Evolutionary conservation across 92 coral and sea anemone species (phyloP), one percentile per base, ranked within the genome.

Genomic region (Chrysogorgia sp.): DNA sequence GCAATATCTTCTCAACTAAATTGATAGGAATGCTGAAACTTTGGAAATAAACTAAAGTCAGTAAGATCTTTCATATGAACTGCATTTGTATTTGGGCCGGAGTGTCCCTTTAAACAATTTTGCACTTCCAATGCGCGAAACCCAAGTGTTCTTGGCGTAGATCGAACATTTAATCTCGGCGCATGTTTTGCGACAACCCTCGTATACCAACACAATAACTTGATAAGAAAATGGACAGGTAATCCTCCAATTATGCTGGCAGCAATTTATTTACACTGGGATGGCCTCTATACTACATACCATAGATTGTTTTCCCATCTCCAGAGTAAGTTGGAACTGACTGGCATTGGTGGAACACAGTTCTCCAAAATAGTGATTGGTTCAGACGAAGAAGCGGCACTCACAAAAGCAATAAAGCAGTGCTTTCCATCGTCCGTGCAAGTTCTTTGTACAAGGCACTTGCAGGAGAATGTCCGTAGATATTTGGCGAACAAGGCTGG

Each of bases 381-480:
- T 25, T n/a, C n/a, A n/a, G n/a, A 63, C 45, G 70, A 63, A 25
- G 70, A 63, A 25, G 70, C 70, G 17, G 70, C 70, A 63, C 70
- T 63, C 12, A 29, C 24, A 33, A 63, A 63, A 32, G 45, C 70
- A 6, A 66, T 66, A 2, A 35, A 66, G 17, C 52, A 35, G 32
- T 66, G 74, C 35, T 66, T 37, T 31, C 74, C 74, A 3, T 66
- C 74, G 10, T 35, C 52, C 35, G 55, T 66, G 1, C 74, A 14
- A 63, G 34, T 63, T 10, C 69, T 63, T 33, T 63, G 69, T 14
- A 63, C 69, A 3, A 63, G 69, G 47, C 55, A 66, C 20, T n/a
- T 66, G 53, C 15, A 66, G 32, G 74, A 66, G 35, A 66, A 66
- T 77, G 65, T 71, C 52, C 67, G 63, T 33, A 49, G 72, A 40